Conservation (phyloP, 2,888 invertebrate genomes). For the Petrophora chlorosata region DNA sequence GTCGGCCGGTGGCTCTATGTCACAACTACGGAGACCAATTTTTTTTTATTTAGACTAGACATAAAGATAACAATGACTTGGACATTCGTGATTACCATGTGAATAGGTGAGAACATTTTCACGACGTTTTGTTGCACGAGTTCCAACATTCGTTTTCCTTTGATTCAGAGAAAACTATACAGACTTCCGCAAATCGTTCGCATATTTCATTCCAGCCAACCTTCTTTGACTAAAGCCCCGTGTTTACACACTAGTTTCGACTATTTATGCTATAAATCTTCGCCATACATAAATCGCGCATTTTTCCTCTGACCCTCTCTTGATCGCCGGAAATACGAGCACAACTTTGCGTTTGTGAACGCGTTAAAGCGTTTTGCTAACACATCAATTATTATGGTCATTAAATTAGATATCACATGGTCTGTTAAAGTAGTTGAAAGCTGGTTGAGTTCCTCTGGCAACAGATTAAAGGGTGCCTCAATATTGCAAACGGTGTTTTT, state of each 20-base stretch:
- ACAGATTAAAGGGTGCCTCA: constrained; percentile 16
- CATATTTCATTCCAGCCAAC: not conserved
- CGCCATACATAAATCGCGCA: constrained; percentile 11
- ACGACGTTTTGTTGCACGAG: too few species aligned
- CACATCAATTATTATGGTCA: constrained; percentile 20
- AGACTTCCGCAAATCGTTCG: not conserved
- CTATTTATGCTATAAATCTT: constrained; percentile 22
- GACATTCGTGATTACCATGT: too few species aligned
- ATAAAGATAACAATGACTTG: too few species aligned
- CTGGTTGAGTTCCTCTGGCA: too few species aligned
- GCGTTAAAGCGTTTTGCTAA: constrained; percentile 11
- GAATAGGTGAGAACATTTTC: too few species aligned
- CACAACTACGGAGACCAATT: not conserved
- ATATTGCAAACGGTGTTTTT: constrained; percentile 12
- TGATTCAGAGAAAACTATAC: not conserved
- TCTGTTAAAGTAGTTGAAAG: not conserved
- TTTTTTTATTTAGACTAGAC: too few species aligned
- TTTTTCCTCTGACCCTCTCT: constrained; percentile 17
- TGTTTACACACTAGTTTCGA: constrained; percentile 15
- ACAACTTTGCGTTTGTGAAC: constrained; percentile 13
- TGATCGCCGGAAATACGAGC: constrained; percentile 17
- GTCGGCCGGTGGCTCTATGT: not conserved
- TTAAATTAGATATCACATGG: constrained; percentile 18
- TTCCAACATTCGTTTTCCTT: too few species aligned
- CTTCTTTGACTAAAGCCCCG: constrained; percentile 3